Evolutionary conservation across 2,888 invertebrate genomes (phyloP).

Genomic region (Scotopteryx bipunctaria): DNA sequence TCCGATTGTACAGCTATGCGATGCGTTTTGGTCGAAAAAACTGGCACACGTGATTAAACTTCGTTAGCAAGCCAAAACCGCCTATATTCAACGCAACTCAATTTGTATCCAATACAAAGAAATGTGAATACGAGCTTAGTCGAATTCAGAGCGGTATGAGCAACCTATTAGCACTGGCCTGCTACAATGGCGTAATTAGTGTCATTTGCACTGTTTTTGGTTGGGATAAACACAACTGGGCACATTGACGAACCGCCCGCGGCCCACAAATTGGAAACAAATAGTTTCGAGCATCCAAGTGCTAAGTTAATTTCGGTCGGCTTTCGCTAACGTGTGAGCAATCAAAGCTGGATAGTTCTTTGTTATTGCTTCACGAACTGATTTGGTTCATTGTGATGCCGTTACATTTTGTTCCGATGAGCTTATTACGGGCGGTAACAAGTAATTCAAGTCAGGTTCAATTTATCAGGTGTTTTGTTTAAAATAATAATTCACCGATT

Average conservation of each 20-base stretch:
- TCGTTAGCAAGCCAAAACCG: slow-evolving; percentile 12
- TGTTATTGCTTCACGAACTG: slow-evolving; percentile 56
- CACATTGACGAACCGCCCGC: slow-evolving; percentile 68
- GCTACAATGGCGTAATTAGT: slow-evolving; percentile 76
- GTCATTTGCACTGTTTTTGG: slow-evolving; percentile 81
- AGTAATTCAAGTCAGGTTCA: no score
- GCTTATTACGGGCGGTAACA: background rate
- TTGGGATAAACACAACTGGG: slow-evolving; percentile 77
- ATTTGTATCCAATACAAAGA: slow-evolving; percentile 40
- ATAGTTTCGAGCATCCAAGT: slow-evolving; percentile 68
- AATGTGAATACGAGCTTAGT: slow-evolving; percentile 46
- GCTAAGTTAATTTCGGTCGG: slow-evolving; percentile 80
- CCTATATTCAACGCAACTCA: slow-evolving; percentile 19
- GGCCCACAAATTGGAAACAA: slow-evolving; percentile 75
- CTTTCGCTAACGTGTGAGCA: slow-evolving; percentile 81
- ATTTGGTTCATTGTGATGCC: slow-evolving; percentile 54
- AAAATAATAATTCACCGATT: no score
- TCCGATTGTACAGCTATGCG: no score
- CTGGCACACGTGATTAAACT: slow-evolving; percentile 18
- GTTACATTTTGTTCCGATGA: slow-evolving; percentile 43
- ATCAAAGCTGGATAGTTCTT: slow-evolving; percentile 58
- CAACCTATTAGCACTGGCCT: slow-evolving; percentile 68
- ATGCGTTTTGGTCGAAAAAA: slow-evolving; percentile 4
- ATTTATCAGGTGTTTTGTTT: no score
- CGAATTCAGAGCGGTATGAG: slow-evolving; percentile 67